Evolutionary conservation across 37 sponge, comb jelly and placozoan genomes (phyloP).

Genomic region (Beroe forskalii): DNA sequence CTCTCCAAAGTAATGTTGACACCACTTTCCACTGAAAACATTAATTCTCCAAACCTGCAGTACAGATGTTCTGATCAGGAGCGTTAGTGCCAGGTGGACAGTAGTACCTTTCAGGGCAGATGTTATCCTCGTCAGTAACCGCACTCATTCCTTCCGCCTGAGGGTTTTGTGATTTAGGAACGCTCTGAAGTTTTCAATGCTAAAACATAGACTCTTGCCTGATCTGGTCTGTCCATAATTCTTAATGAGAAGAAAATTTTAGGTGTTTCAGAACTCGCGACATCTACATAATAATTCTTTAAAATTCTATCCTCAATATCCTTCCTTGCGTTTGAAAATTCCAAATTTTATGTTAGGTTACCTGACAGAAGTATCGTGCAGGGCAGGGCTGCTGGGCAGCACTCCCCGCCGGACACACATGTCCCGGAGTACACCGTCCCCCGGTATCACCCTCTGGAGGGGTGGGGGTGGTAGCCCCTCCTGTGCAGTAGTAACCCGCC

Average conservation of each 20-base stretch:
- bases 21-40: neutral
- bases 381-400: constrained; percentile 32
- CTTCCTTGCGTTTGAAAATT: no score
- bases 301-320: no score
- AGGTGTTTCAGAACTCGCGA: no score
- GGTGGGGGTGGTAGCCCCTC: constrained; percentile 21
- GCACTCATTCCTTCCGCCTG: constrained; percentile 22
- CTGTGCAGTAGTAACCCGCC: constrained; percentile 68
- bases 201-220: no score
- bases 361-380: constrained; percentile 31
- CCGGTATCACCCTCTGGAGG: constrained; percentile 20
- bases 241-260: no score
- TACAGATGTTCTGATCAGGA: constrained; percentile 42
- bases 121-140: constrained; percentile 9
- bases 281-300: no score
- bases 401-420: constrained; percentile 28
- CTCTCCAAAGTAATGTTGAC: no score
- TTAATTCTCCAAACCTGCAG: neutral
- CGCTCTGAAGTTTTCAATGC: no score
- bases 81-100: constrained; percentile 30
- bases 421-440: neutral
- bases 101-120: constrained; percentile 12
- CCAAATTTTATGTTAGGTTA: no score
- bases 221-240: no score
- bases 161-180: no score